These are phyloP conservation scores for Atta texana DNA, from an alignment of 1,140 invertebrate species.

Conservation along the genomic window DNA sequence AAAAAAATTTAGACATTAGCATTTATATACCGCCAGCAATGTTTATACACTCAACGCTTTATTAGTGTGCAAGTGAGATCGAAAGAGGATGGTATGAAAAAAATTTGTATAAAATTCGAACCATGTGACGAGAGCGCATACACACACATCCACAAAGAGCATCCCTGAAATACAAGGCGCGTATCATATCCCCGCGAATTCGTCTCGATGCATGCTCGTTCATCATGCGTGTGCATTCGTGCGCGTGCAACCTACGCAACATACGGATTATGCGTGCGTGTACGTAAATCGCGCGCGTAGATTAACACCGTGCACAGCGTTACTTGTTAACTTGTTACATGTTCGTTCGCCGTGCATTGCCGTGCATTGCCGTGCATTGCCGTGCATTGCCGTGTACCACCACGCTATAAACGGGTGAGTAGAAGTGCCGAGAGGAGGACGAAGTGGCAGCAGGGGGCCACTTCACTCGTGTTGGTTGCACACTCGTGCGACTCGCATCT, in stretches of 20 bases:
- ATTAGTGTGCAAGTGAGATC: neutral
- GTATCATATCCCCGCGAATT: constrained; percentile 52
- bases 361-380: constrained; percentile 24
- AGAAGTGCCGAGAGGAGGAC: neutral
- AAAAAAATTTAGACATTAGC: constrained; percentile 11
- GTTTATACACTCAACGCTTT: constrained; percentile 3
- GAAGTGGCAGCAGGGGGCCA: neutral
- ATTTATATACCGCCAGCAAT: neutral
- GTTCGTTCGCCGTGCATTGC: constrained; percentile 43
- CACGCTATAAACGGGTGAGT: constrained; percentile 23
- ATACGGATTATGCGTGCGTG: neutral
- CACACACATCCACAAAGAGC: neutral
- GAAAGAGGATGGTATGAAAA: constrained; percentile 29
- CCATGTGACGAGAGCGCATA: neutral
- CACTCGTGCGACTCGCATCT: constrained; percentile 52
- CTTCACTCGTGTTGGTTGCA: constrained; percentile 32
- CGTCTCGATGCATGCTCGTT: constrained; percentile 35
- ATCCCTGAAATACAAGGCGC: constrained; percentile 41
- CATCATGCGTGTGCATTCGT: neutral
- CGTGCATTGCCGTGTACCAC: constrained; percentile 26
- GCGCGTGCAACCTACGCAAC: too few species aligned
- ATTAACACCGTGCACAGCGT: constrained; percentile 60
- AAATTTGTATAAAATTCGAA: constrained; percentile 51
- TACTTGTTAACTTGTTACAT: constrained; percentile 68
- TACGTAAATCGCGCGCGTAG: constrained; percentile 47